Evolutionary conservation across 1,140 invertebrate genomes (phyloP).

Genomic region (Procambarus virginalis): DNA sequence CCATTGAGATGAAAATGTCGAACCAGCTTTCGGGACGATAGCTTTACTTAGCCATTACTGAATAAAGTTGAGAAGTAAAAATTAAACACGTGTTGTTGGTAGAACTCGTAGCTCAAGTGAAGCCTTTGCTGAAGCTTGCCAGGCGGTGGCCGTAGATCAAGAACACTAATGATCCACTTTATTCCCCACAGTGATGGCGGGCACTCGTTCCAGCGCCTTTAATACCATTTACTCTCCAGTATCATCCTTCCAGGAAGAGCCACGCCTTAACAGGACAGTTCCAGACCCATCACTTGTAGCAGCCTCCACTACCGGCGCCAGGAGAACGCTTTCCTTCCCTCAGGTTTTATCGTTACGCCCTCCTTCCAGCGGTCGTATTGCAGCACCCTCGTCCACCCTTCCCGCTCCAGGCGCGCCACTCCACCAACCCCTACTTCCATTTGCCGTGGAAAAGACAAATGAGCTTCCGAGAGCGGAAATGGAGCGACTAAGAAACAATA

Average conservation of each 20-base stretch:
- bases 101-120: too few relatives aligned
- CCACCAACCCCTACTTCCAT: conserved; percentile 4
- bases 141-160: neutral
- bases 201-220: neutral
- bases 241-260: neutral
- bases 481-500: conserved; percentile 43
- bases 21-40: too few relatives aligned
- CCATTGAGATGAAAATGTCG: too few relatives aligned
- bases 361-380: neutral
- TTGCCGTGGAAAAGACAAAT: conserved; percentile 51
- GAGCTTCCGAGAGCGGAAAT: conserved; percentile 44
- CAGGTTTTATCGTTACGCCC: neutral
- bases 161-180: neutral
- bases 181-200: neutral
- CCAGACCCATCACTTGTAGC: neutral
- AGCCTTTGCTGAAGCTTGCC: too few relatives aligned
- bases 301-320: neutral
- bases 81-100: too few relatives aligned
- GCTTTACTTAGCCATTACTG: too few relatives aligned
- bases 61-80: too few relatives aligned
- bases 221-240: neutral
- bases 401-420: neutral
- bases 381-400: neutral
- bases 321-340: neutral
- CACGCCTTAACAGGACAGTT: neutral